Conservation (phyloP, 1,140 invertebrate genomes). For the Sycobia sp. region DNA sequence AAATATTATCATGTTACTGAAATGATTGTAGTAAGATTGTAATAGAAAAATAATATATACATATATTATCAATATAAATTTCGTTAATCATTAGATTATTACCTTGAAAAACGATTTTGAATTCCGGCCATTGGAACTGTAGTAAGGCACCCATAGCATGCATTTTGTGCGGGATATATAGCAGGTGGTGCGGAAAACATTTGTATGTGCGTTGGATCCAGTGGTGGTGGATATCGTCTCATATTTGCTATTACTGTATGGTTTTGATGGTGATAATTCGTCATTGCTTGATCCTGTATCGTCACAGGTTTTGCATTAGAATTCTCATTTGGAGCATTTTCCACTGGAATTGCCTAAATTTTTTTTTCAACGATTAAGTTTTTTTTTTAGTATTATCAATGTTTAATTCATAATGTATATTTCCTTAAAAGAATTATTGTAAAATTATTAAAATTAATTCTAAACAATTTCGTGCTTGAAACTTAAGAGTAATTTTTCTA, state of each 20-base stretch:
- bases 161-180: constrained; percentile 53
- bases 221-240: constrained; percentile 54
- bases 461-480: not conserved
- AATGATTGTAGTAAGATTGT: no score
- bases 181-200: constrained; percentile 53
- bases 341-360: constrained; percentile 42
- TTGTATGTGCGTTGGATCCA: constrained; percentile 52
- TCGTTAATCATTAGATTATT: constrained; percentile 2
- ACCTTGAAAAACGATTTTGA: constrained; percentile 57
- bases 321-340: constrained; percentile 46
- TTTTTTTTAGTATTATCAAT: not conserved
- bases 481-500: not conserved
- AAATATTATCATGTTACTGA: no score
- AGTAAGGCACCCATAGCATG: constrained; percentile 54
- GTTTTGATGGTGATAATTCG: constrained; percentile 53
- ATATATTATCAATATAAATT: no score
- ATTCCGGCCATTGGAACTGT: constrained; percentile 50
- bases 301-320: constrained; percentile 48
- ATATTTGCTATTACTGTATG: constrained; percentile 49
- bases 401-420: no score
- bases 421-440: not conserved
- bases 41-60: no score
- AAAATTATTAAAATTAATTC: not conserved
- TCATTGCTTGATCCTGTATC: constrained; percentile 50
- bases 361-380: not conserved